Conservation (phyloP, 2,113 vertebrate species). For the Lipophrys pholis region DNA sequence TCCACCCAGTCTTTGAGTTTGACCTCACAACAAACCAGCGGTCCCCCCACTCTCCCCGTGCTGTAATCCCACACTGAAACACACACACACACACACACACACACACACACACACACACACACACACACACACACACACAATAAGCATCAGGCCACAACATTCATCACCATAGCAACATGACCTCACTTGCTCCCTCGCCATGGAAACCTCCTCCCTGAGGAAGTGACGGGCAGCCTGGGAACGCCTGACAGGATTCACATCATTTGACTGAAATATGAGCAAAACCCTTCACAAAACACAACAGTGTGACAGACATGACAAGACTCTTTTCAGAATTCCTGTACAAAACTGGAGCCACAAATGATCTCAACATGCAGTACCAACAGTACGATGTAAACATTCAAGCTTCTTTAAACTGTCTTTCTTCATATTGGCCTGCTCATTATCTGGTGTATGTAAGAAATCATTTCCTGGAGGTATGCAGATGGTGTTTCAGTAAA, state of each 20-base stretch:
- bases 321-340: too few relatives aligned
- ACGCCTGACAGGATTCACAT: slow-evolving; percentile 24
- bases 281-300: neutral
- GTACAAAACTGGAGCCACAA: too few relatives aligned
- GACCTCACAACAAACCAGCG: slow-evolving; percentile 94
- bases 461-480: too few relatives aligned
- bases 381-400: too few relatives aligned
- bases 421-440: too few relatives aligned
- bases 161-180: slow-evolving; percentile 57
- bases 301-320: neutral
- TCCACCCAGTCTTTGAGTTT: slow-evolving; percentile 94
- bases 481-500: too few relatives aligned
- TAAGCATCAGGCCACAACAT: slow-evolving; percentile 39
- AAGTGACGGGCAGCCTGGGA: slow-evolving; percentile 51
- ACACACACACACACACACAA: slow-evolving; percentile 18
- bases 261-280: neutral
- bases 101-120: slow-evolving; percentile 20
- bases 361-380: too few relatives aligned
- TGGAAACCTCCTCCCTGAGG: slow-evolving; percentile 70
- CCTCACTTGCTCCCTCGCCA: slow-evolving; percentile 59
- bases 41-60: slow-evolving; percentile 95
- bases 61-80: slow-evolving; percentile 93
- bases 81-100: slow-evolving; percentile 42
- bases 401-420: too few relatives aligned
- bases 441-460: too few relatives aligned